Conservation (phyloP, 2,888 invertebrate species). For the Trissoscelio sp. region DNA sequence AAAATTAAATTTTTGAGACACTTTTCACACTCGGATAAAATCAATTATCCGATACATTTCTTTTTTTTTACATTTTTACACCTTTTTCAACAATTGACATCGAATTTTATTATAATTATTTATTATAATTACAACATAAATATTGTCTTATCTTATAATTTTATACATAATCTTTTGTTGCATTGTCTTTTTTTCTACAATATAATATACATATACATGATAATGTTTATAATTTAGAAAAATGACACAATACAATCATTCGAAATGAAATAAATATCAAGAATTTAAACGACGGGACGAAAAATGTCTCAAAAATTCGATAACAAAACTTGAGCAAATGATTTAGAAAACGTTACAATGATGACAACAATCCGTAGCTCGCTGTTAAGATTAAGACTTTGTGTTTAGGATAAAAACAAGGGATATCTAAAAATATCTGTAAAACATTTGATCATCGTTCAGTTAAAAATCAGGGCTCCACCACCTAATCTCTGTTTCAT, state of each 20-base stretch:
- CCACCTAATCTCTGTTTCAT: too few relatives aligned
- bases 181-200: neutral
- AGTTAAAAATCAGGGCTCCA: slow-evolving; percentile 10
- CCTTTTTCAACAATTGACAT: slow-evolving; percentile 9
- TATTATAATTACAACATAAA: slow-evolving; percentile 9
- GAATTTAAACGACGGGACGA: neutral
- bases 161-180: neutral
- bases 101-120: slow-evolving; percentile 2
- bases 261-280: slow-evolving; percentile 6
- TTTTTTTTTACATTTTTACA: slow-evolving; percentile 22
- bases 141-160: neutral
- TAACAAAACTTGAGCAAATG: slow-evolving; percentile 26
- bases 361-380: neutral
- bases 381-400: slow-evolving; percentile 3
- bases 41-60: neutral
- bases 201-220: neutral
- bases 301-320: slow-evolving; percentile 42
- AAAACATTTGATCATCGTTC: slow-evolving; percentile 29
- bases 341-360: slow-evolving; percentile 15
- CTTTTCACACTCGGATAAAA: slow-evolving; percentile 3
- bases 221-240: slow-evolving; percentile 8
- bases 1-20: slow-evolving; percentile 29
- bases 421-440: slow-evolving; percentile 27
- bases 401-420: slow-evolving; percentile 5
- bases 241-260: neutral